Base-by-base conservation (phyloP, 2,888 invertebrate species). In the Rhagonycha fulva region DNA sequence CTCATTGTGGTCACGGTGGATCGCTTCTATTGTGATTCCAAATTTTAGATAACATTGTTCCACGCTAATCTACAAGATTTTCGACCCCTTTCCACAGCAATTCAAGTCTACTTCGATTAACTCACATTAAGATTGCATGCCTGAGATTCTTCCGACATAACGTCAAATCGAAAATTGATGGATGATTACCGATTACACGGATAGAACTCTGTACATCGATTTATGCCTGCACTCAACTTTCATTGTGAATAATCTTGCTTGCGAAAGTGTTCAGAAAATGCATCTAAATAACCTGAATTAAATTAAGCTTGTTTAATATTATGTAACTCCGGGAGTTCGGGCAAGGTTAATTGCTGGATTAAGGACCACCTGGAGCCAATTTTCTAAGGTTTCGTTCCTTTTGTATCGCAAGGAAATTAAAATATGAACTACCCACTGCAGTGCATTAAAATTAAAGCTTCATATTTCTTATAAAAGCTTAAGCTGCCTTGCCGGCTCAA, bases 351-450 rank as follows among this genome's bases (percentile, higher is more conserved):
- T 75, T 75, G 70, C 24, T 24, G 47, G 75, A 61, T 75, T 75
- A 71, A 47, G 28, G 71, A 61, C 70, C 75, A 75, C 72, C 75
- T 75, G 75, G 75, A 75, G 72, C 72, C 32, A 72, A 75, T 75
- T 75, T 71, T 68, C 71, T 70, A 60, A 71, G 71, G 74, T 75
- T 75, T 72, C 71, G 71, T 72, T 75, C 68, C 69, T 68, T 75
- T 69, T 32, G 69, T 72, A 68, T 68, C 71, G 23, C 69, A 69
- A 26, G 68, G 24, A 72, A 19, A 68, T 14, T 19, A 28, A 75
- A 71, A 69, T 75, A 69, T 68, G 75, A n/a, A 47, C 47, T 47
- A 47, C 47, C 47, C 68, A 75, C 72, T 72, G 72, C 69, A 72
- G 71, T 23, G 28, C 32, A 24, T 75, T 71, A 69, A 72, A 63